phyloP scores from a whole-genome alignment of 2,113 vertebrate species.

The Ceyx margarethae region DNA sequence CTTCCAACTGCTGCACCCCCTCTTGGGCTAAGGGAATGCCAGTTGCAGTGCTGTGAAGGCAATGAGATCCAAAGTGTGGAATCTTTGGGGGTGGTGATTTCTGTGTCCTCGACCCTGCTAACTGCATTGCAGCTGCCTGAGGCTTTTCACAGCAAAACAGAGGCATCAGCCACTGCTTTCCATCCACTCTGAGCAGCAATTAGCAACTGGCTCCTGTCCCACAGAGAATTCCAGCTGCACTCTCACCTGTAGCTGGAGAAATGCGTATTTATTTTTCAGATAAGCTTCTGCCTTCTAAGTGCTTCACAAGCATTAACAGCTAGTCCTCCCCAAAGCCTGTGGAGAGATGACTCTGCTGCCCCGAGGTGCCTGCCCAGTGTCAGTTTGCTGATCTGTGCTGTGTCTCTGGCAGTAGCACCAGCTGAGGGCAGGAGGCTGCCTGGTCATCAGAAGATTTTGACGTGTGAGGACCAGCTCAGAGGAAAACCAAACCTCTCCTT shows the following conservation, averaged over 20 bases:
- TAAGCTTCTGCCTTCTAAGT: background rate
- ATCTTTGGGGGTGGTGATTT: background rate
- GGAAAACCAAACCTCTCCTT: background rate
- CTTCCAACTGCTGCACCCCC: fast-evolving
- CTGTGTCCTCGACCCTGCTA: background rate
- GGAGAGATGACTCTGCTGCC: background rate
- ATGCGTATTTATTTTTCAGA: background rate
- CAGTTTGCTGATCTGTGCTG: background rate
- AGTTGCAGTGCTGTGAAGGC: background rate
- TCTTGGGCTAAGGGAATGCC: background rate
- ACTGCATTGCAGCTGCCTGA: background rate
- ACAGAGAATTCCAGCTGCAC: background rate
- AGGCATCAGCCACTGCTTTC: background rate
- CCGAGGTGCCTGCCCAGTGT: background rate
- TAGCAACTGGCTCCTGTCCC: background rate
- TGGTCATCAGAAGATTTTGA: background rate
- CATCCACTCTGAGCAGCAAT: background rate
- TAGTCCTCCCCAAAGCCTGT: background rate
- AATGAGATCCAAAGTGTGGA: background rate
- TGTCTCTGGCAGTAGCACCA: background rate
- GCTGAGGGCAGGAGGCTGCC: background rate
- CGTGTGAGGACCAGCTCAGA: background rate
- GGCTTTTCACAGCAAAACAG: background rate
- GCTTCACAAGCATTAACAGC: background rate
- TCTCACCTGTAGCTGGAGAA: background rate